Conservation (phyloP, 2,888 invertebrate species). For the Hydropsyche betteni region DNA sequence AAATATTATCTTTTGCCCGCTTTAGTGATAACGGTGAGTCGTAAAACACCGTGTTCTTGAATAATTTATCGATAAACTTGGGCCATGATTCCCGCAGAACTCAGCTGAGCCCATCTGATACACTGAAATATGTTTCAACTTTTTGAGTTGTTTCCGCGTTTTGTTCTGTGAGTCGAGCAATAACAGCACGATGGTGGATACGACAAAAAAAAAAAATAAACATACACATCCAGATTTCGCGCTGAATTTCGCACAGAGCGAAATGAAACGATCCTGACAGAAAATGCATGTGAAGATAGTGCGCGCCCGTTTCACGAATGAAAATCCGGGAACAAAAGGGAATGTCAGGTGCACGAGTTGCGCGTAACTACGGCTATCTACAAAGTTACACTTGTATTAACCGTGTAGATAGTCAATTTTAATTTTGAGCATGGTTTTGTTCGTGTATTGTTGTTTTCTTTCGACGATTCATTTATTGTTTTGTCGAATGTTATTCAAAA, state of each 20-base stretch:
- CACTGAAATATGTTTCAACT: slow-evolving; percentile 39
- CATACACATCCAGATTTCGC: slow-evolving; percentile 2
- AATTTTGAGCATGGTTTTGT: no score
- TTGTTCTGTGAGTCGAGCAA: slow-evolving; percentile 8
- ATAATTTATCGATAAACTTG: slow-evolving; percentile 37
- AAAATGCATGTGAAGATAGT: slow-evolving; percentile 12
- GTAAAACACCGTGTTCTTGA: slow-evolving; percentile 28
- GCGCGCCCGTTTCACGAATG: neutral
- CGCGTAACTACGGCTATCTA: no score
- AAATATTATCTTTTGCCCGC: slow-evolving; percentile 23
- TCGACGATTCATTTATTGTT: no score
- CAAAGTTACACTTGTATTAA: no score
- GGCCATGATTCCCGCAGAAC: slow-evolving; percentile 33
- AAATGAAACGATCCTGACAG: neutral
- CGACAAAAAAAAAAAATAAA: neutral
- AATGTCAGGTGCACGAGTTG: slow-evolving; percentile 15
- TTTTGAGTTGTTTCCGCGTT: slow-evolving; percentile 36
- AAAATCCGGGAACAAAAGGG: slow-evolving; percentile 8
- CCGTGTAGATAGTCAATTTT: no score
- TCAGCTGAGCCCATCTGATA: slow-evolving; percentile 37
- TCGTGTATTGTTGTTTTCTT: no score
- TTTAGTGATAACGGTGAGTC: slow-evolving; percentile 10
- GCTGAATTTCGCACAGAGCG: slow-evolving; percentile 3
- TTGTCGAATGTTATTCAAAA: no score
- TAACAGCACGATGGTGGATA: neutral